Percentiles rank a stretch among this genome's conserved stretches.
phyloP scores from a whole-genome alignment of 2,797 vertebrate species.

The Gephyroberyx darwinii region DNA sequence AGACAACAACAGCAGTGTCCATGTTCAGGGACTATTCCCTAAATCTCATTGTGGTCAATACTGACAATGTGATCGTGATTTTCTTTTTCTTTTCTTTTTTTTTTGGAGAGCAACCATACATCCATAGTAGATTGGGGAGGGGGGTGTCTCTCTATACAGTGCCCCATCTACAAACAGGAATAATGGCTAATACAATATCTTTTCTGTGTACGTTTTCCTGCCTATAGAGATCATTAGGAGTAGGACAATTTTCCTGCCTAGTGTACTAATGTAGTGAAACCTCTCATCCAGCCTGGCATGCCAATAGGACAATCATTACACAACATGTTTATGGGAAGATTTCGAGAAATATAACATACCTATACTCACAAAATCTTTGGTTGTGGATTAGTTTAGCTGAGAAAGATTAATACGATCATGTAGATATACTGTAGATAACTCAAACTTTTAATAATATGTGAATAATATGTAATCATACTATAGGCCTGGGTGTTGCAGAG shows the following conservation, averaged over 20 bases:
- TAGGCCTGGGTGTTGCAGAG: not conserved
- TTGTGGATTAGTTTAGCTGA: too few relatives aligned
- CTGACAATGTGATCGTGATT: slow-evolving; percentile 54
- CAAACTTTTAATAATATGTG: not conserved
- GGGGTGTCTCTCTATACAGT: too few relatives aligned
- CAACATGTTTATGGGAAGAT: not conserved
- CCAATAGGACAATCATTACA: not conserved
- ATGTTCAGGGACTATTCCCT: slow-evolving; percentile 74
- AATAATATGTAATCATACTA: too few relatives aligned
- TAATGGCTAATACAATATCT: not conserved
- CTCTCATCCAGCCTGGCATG: not conserved
- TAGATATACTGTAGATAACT: too few relatives aligned
- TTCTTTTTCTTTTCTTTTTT: slow-evolving; percentile 33
- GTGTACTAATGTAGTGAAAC: not conserved
- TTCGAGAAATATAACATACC: too few relatives aligned
- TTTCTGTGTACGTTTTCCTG: slow-evolving; percentile 28
- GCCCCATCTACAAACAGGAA: too few relatives aligned
- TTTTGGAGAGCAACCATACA: not conserved
- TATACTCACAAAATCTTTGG: too few relatives aligned
- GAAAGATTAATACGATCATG: too few relatives aligned
- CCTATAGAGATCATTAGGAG: slow-evolving; percentile 36
- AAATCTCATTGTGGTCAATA: slow-evolving; percentile 76
- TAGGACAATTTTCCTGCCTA: slow-evolving; percentile 3
- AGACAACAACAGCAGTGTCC: slow-evolving; percentile 84
- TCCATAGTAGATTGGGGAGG: not conserved